Percentiles rank a stretch among this genome's conserved stretches.
Evolutionary conservation across 2,797 vertebrate species (phyloP).

Genomic region (Iguana delicatissima): DNA sequence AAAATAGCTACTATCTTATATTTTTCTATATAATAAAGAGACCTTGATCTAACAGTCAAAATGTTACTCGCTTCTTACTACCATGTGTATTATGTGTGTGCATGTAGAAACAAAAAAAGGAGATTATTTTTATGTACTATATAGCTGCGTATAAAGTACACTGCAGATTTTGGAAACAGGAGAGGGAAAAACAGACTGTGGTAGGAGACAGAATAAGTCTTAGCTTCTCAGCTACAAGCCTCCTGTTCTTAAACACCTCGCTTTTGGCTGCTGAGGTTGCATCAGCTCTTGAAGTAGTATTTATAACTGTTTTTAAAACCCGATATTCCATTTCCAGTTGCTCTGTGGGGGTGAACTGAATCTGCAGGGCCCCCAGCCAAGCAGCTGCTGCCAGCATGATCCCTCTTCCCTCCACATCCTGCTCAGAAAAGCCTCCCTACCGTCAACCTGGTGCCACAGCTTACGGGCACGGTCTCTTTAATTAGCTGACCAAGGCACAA

Average conservation of each 20-base stretch:
- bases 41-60: not conserved
- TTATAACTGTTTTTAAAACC: constrained; percentile 72
- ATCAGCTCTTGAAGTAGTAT: constrained; percentile 69
- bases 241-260: constrained; percentile 67
- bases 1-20: too few relatives aligned
- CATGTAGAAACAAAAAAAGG: accelerated
- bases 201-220: not conserved
- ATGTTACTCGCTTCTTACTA: not conserved
- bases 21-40: accelerated
- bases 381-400: constrained; percentile 78
- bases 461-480: constrained; percentile 71
- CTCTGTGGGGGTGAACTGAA: constrained; percentile 57
- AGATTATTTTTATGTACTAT: not conserved
- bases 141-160: not conserved
- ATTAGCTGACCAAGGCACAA: constrained; percentile 61
- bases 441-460: constrained; percentile 69
- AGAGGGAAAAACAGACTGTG: not conserved
- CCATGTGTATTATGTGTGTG: accelerated
- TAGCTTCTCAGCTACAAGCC: constrained; percentile 21
- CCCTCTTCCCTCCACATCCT: constrained; percentile 73
- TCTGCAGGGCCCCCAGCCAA: constrained; percentile 70
- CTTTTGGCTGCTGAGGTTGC: constrained; percentile 57
- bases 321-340: constrained; percentile 76
- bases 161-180: not conserved
- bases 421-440: constrained; percentile 75